Evolutionary conservation across 2,113 vertebrate genomes (phyloP), one percentile per base, ranked within the genome.

Genomic region (Lophius piscatorius): DNA sequence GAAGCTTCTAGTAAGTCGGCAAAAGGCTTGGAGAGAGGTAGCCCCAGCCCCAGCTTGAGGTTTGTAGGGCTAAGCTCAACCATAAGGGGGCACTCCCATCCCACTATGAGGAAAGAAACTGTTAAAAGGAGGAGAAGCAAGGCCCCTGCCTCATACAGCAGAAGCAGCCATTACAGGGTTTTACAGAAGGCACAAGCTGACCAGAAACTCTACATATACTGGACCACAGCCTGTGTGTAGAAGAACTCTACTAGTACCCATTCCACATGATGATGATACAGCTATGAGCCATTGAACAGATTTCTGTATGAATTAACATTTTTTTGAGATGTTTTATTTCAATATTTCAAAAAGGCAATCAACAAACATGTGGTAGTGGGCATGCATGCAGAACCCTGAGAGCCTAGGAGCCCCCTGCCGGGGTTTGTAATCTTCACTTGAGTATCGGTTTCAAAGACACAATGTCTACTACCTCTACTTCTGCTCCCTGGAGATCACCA

Each of bases 21-120:
- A 0, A 4, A 20, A 29, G 28, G 60, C 33, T 42, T 16, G 24
- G 10, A 48, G 39, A 63, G 51, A 78, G 52, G 24, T 31, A 45
- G 61, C 33, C 55, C 31, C 40, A 48, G 62, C 45, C 69, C 82
- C 65, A 5, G 24, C 59, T 61, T 23, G 0, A 63, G 74, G 60
- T 82, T 83, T 89, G 85, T 82, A 88, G 82, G 79, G 73, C 82
- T 86, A 63, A 74, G 74, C 82, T 85, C 77, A 77, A 84, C 90
- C 91, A 91, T 90, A 71, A 91, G 91, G 87, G 89, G 90, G 90
- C 87, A 89, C 87, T 88, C 78, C 85, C 86, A 88, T 79, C 73
- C 89, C 85, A 91, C 81, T 69, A 47, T 84, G 81, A 74, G 81
- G 68, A 63, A 83, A 61, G 66, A n/a, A 78, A 77, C 20, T 57